Evolutionary conservation across 2,797 vertebrate species (phyloP).

Genomic region (Acipenser transmontanus): DNA sequence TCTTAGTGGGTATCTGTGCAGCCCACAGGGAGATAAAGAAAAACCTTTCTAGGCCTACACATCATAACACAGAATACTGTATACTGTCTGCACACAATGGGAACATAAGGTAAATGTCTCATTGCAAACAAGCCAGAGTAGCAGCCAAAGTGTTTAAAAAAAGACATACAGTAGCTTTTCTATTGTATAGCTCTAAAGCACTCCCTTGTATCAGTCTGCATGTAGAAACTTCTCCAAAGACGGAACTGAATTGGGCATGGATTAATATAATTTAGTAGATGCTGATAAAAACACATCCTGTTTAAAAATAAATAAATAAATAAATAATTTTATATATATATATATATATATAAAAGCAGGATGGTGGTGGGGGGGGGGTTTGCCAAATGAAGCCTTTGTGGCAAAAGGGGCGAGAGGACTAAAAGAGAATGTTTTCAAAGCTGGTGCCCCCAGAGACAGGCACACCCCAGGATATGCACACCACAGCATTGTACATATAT

Average conservation of each 20-base stretch:
- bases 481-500: slow-evolving; percentile 4
- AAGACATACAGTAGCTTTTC: not conserved
- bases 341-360: too few species aligned
- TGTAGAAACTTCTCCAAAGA: not conserved
- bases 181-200: not conserved
- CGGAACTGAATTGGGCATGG: not conserved
- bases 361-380: not conserved
- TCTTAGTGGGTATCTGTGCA: not conserved
- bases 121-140: not conserved
- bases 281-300: not conserved
- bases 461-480: not conserved
- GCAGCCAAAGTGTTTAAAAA: not conserved
- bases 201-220: not conserved
- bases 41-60: not conserved
- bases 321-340: too few species aligned
- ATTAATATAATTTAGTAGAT: not conserved
- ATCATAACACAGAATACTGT: not conserved
- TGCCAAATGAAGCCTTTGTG: not conserved
- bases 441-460: slow-evolving; percentile 11
- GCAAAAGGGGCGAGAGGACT: not conserved
- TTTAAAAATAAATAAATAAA: not conserved
- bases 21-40: not conserved
- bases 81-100: not conserved
- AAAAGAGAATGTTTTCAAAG: not conserved
- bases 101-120: not conserved